Base-by-base conservation (phyloP, 1,140 invertebrate species). In the Micrasema minimum region DNA sequence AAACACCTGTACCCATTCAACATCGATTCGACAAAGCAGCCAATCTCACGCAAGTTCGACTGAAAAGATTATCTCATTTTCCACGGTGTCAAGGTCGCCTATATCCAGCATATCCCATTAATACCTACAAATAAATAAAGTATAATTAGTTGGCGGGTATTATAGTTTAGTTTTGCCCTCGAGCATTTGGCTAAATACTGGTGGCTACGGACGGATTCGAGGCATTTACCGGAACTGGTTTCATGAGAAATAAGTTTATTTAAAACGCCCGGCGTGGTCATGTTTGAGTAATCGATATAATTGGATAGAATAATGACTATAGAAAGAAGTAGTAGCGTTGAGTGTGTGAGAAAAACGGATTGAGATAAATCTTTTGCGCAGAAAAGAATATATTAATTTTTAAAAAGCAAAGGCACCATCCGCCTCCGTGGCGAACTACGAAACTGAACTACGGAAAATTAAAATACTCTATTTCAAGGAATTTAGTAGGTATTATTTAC, bases 231-330 rank as follows among this genome's bases (percentile, higher is more conserved):
- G 12, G n/a, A 31, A 55, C 51, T 16, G 51, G 51, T 55, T 55
- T 55, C 20, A 14, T 31, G 26, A 31, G 26, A 23, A 48, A 20
- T 48, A 20, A 48, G 20, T 31, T 31, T 20, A 48, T 20, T 16
- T 48, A 20, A 55, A 55, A 31, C 26, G 22, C 12, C 10, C 51
- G 51, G 26, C 7, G 20, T 20, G 16, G 46, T 20, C 16, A 55
- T 55, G 26, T 55, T 55, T 55, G 51, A 55, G 51, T 31, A 55
- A 55, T 31, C 51, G 51, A 55, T 55, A 26, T 55, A 55, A 55
- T 55, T 55, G 51, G 20, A 14, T 12, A 55, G 20, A 55, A 55
- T 55, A 26, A 55, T 55, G 22, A 55, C 12, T 3, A 35, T 12
- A 2, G 2, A 6, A 20, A 26, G 51, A 23, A 55, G 23, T 22